Base-by-base conservation (phyloP, 2,888 invertebrate species). In the Cosmorhoe ocellata region DNA sequence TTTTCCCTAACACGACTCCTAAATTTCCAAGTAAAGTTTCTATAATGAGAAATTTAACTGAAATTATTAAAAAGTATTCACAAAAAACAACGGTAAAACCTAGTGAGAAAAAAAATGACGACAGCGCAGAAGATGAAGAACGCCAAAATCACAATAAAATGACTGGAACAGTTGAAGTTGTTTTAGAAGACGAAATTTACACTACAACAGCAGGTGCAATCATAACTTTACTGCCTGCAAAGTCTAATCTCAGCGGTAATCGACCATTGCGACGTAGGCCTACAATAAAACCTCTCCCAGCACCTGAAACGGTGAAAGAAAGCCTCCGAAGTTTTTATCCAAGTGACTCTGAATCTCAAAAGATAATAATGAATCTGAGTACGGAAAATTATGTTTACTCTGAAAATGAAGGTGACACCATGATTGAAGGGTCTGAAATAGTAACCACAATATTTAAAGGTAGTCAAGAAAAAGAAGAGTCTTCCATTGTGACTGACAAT, bases 181-280 rank as follows among this genome's bases (percentile, higher is more conserved):
- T 88, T 12, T 74, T 79, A 8, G 88, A 89, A 47, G 89, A 87
- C 18, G 84, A 84, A 53, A 50, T 84, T 48, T 84, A 84, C 50
- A 72, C 75, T n/a, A 88, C 88, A 28, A 86, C 89, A 11, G 63
- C 81, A 10, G 75, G 44, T 14, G 27, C 69, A 53, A 76, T 90
- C 9, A 85, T 91, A 11, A 96, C 95, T 0, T 77, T 96, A 32
- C 84, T 95, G 48, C 96, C 96, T 0, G 95, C 93, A 0, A 94
- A 95, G 69, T 96, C 96, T 1, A 96, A 96, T 78, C 92, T 95
- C 0, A 95, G 95, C 0, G 91, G 95, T 3, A 93, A 93, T 49
- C 87, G 94, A 56, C 95, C 95, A 0, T 82, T 95, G 34, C 84
- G 94, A 63, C 94, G 94, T 1, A 84, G 93, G 31, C 93, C 94